Conservation (phyloP, 1,140 invertebrate species). For the Tetramorium simillimum region DNA sequence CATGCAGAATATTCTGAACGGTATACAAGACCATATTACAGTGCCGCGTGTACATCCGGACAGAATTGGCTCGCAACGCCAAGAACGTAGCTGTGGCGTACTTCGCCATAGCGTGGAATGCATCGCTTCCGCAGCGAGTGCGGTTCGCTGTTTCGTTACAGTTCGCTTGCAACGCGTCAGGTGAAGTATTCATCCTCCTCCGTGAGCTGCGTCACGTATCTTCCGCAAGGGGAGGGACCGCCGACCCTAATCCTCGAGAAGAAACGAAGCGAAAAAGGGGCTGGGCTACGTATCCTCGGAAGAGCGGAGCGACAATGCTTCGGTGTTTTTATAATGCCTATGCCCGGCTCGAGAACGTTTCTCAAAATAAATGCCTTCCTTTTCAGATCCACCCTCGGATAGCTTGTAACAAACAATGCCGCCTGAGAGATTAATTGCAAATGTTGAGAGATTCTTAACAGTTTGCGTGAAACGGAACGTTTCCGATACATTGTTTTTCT, state of each 20-base stretch:
- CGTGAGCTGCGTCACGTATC: constrained; percentile 39
- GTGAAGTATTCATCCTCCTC: constrained; percentile 62
- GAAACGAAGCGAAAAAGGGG: constrained; percentile 55
- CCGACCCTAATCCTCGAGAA: constrained; percentile 31
- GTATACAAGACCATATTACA: constrained; percentile 56
- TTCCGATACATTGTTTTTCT: neutral
- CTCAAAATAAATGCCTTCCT: constrained; percentile 52
- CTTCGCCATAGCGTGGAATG: constrained; percentile 58
- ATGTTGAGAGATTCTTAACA: constrained; percentile 32
- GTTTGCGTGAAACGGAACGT: neutral
- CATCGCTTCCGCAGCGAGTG: constrained; percentile 69
- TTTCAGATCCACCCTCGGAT: constrained; percentile 40
- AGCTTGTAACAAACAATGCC: constrained; percentile 37
- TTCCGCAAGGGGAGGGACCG: neutral
- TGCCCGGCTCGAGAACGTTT: constrained; percentile 23
- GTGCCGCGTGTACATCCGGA: constrained; percentile 50
- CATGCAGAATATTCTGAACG: constrained; percentile 58
- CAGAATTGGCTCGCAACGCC: constrained; percentile 47
- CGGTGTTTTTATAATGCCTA: constrained; percentile 46
- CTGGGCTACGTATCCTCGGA: constrained; percentile 35
- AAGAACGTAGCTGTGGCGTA: constrained; percentile 50
- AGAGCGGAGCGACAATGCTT: constrained; percentile 32
- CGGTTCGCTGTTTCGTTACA: constrained; percentile 71
- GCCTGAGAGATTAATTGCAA: constrained; percentile 43
- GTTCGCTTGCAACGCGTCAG: constrained; percentile 48